Evolutionary conservation across 2,888 invertebrate genomes (phyloP).

Genomic region (Apotomis capreana): DNA sequence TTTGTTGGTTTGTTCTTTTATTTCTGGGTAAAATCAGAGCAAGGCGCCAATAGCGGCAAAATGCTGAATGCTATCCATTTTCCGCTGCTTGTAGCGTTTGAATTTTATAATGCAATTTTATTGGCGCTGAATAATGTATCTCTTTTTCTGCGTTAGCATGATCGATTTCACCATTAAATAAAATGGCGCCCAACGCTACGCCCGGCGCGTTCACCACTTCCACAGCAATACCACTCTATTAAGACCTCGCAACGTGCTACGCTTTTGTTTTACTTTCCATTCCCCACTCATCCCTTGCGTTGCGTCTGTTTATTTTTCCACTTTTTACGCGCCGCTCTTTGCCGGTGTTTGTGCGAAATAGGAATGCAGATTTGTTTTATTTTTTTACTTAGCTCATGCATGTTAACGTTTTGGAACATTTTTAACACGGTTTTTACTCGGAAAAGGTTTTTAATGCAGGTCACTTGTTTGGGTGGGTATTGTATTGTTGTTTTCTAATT

Average conservation of each 20-base stretch:
- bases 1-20: no score
- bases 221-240: slow-evolving; percentile 36
- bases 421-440: not conserved
- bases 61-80: no score
- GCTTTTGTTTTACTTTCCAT: slow-evolving; percentile 34
- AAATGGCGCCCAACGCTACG: slow-evolving; percentile 49
- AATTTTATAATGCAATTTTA: no score
- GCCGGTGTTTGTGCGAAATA: slow-evolving; percentile 9
- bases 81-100: no score
- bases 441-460: not conserved
- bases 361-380: slow-evolving; percentile 20
- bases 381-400: not conserved
- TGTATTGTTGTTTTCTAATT: no score
- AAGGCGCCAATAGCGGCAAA: no score
- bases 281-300: slow-evolving; percentile 18
- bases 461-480: no score
- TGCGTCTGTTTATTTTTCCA: slow-evolving; percentile 20
- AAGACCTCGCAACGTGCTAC: slow-evolving; percentile 25
- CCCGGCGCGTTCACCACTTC: slow-evolving; percentile 18
- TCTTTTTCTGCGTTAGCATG: no score
- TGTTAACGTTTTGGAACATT: not conserved
- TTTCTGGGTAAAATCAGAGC: no score
- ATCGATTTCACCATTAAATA: no score
- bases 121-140: no score
- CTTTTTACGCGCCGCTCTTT: slow-evolving; percentile 18